These are phyloP conservation scores for Tetramorium alpestre DNA, from an alignment of 1,140 invertebrate species.

Conservation along the genomic window DNA sequence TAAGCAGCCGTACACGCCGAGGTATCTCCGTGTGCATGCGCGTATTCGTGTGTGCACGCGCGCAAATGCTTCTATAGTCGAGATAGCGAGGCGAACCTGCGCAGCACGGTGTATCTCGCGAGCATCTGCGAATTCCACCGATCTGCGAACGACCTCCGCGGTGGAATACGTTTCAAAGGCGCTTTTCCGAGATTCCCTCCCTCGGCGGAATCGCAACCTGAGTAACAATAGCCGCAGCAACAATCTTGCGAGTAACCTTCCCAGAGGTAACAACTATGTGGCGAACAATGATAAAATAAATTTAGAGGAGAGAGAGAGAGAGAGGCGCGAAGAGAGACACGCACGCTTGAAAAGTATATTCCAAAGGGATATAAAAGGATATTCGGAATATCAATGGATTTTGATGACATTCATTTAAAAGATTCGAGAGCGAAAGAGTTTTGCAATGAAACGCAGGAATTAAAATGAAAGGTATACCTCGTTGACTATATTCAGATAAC, in stretches of 20 bases:
- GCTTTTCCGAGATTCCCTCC: constrained; percentile 44
- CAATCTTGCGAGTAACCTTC: not conserved
- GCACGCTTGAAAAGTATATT: not conserved
- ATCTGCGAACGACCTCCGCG: constrained; percentile 55
- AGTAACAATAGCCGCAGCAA: constrained; percentile 38
- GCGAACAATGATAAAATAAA: constrained; percentile 51
- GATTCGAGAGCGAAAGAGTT: not conserved
- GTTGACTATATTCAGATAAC: not conserved
- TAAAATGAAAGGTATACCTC: not conserved
- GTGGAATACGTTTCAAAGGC: constrained; percentile 38
- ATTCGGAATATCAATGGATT: not conserved
- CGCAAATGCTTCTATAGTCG: constrained; percentile 26
- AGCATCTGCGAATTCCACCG: constrained; percentile 63
- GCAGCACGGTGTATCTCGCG: constrained; percentile 54
- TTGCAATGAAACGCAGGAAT: not conserved
- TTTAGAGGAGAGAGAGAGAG: not conserved
- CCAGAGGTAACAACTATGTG: constrained; percentile 29
- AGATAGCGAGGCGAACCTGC: constrained; percentile 53
- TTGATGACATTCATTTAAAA: not conserved
- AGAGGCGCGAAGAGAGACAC: not conserved
- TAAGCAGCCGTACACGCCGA: not conserved
- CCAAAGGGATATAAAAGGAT: not conserved
- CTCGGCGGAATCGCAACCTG: constrained; percentile 19
- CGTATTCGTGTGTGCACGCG: not conserved
- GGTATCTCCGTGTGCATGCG: not conserved